Conservation (phyloP, 2,113 vertebrate genomes). For the Trachemys scripta region DNA sequence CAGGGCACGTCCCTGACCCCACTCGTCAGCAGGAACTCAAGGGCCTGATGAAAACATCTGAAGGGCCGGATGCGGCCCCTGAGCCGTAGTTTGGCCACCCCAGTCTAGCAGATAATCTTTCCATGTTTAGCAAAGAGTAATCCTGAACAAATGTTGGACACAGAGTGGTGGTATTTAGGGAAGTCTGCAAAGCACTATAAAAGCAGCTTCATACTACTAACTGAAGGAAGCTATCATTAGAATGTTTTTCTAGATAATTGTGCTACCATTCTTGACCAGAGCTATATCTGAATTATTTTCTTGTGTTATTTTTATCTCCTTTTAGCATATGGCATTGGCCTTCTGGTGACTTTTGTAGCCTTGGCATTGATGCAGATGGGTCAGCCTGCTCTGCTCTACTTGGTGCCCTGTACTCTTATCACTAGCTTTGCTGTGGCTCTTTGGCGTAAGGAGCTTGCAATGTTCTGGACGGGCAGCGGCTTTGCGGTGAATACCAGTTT, state of each 20-base stretch:
- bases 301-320: background rate
- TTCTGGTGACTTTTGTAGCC: constrained; percentile 95
- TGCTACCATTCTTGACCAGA: background rate
- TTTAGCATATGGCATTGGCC: constrained; percentile 92
- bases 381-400: constrained; percentile 95
- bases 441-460: constrained; percentile 90
- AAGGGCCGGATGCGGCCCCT: no score
- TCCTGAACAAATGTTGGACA: background rate
- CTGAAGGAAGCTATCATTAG: background rate
- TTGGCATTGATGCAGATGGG: constrained; percentile 95
- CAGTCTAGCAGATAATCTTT: background rate
- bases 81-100: no score
- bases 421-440: constrained; percentile 91
- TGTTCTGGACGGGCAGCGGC: constrained; percentile 98
- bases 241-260: background rate
- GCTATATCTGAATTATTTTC: fast-evolving
- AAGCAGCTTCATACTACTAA: background rate
- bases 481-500: constrained; percentile 99
- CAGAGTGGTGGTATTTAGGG: background rate
- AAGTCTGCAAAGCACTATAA: background rate
- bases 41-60: no score
- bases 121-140: background rate
- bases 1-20: no score
- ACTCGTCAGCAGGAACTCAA: no score
- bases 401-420: constrained; percentile 96